phyloP scores from a whole-genome alignment of 2,888 invertebrate genomes.

The Gnatocerus cornutus region DNA sequence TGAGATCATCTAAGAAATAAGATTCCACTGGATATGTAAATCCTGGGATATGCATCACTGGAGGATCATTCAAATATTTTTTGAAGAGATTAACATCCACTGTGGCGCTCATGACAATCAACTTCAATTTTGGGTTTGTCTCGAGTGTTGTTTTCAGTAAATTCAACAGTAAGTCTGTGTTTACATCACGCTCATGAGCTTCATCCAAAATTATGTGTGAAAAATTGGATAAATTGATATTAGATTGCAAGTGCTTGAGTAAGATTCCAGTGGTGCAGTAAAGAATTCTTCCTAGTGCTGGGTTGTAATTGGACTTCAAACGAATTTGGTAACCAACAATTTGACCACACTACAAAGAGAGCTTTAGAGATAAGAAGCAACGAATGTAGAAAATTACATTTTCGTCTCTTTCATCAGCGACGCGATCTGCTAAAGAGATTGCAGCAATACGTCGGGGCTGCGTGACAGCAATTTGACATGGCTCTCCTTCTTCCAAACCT shows the following conservation, averaged over 20 bases:
- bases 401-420: constrained; percentile 78
- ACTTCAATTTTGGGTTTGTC: constrained; percentile 74
- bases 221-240: constrained; percentile 73
- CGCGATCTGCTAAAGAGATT: constrained; percentile 78
- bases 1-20: constrained; percentile 74
- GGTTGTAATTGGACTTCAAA: constrained; percentile 73
- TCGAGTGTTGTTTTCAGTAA: constrained; percentile 74
- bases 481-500: constrained; percentile 58
- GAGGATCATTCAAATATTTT: constrained; percentile 71
- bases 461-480: constrained; percentile 76
- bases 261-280: constrained; percentile 81
- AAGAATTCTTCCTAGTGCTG: constrained; percentile 75
- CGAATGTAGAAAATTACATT: constrained; percentile 68
- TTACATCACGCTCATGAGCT: constrained; percentile 82
- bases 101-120: constrained; percentile 85
- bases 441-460: constrained; percentile 83
- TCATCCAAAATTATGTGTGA: constrained; percentile 83
- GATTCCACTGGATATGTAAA: constrained; percentile 76
- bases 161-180: constrained; percentile 79
- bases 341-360: constrained; percentile 73
- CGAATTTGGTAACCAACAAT: constrained; percentile 81
- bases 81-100: constrained; percentile 78
- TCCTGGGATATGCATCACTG: constrained; percentile 71
- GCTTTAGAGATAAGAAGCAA: neutral
- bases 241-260: constrained; percentile 68